phyloP scores from a whole-genome alignment of 53 echinoderm and acorn worm species.

The Temnopleurus reevesii region DNA sequence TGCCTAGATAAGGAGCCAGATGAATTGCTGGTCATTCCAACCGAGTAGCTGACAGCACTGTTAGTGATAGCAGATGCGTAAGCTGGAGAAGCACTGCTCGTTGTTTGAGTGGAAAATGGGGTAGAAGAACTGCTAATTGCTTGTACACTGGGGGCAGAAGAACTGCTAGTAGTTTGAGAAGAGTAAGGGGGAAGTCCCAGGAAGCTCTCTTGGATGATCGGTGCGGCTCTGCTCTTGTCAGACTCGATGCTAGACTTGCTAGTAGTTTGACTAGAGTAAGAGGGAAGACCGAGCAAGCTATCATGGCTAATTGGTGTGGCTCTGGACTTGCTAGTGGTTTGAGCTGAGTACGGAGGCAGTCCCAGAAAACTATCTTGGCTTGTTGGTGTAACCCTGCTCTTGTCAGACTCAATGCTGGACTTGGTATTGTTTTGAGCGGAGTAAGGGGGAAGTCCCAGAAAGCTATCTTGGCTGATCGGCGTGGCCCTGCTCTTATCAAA shows the following conservation, averaged over 20 bases:
- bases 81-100: too few relatives aligned
- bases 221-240: not conserved
- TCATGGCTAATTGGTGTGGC: not conserved
- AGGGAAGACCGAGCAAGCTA: slow-evolving; percentile 20
- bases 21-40: too few relatives aligned
- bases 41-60: too few relatives aligned
- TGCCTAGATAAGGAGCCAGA: too few relatives aligned
- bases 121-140: too few relatives aligned
- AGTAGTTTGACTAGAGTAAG: not conserved
- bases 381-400: not conserved
- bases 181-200: slow-evolving; percentile 36
- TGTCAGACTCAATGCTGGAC: slow-evolving; percentile 11
- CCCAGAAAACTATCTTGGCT: slow-evolving; percentile 8
- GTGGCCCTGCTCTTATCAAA: not conserved
- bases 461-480: not conserved
- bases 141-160: too few relatives aligned
- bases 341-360: slow-evolving; percentile 11
- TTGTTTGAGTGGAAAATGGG: too few relatives aligned
- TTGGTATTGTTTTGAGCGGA: too few relatives aligned
- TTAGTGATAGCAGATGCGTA: too few relatives aligned
- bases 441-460: slow-evolving; percentile 32
- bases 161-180: slow-evolving; percentile 7
- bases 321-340: not conserved
- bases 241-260: slow-evolving; percentile 32
- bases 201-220: not conserved